These are phyloP conservation scores for Aphrophora alni DNA, from an alignment of 2,888 invertebrate genomes.

Conservation along the genomic window DNA sequence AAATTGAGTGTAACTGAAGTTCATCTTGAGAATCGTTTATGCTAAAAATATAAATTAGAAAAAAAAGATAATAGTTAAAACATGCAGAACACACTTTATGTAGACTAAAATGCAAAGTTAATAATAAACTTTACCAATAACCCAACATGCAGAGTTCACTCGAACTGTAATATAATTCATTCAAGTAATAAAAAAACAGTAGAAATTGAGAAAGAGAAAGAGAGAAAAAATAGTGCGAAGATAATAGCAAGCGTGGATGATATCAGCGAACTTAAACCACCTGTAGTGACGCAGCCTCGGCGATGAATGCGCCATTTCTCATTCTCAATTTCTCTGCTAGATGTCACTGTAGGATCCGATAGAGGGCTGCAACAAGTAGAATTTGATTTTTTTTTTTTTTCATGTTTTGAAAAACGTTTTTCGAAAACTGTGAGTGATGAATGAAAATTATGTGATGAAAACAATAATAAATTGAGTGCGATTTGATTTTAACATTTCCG, in stretches of 20 bases:
- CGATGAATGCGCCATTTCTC: conserved; percentile 72
- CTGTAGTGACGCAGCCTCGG: conserved; percentile 82
- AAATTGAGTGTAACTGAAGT: too few species aligned
- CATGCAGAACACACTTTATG: neutral
- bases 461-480: too few species aligned
- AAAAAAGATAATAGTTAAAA: neutral
- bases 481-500: too few species aligned
- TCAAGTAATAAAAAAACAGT: neutral
- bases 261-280: conserved; percentile 57
- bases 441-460: neutral
- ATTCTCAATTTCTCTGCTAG: conserved; percentile 56
- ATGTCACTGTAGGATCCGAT: conserved; percentile 9
- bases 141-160: neutral
- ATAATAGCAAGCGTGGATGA: conserved; percentile 41
- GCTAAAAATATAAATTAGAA: neutral
- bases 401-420: neutral
- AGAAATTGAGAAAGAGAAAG: conserved; percentile 2
- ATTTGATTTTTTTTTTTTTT: neutral
- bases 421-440: neutral
- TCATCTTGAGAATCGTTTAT: too few species aligned
- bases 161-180: neutral
- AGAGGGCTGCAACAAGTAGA: conserved; percentile 29
- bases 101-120: neutral
- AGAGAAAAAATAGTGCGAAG: conserved; percentile 9
- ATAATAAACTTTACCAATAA: neutral